Evolutionary conservation across 1,140 invertebrate species (phyloP).

Genomic region (Papilio helenus): DNA sequence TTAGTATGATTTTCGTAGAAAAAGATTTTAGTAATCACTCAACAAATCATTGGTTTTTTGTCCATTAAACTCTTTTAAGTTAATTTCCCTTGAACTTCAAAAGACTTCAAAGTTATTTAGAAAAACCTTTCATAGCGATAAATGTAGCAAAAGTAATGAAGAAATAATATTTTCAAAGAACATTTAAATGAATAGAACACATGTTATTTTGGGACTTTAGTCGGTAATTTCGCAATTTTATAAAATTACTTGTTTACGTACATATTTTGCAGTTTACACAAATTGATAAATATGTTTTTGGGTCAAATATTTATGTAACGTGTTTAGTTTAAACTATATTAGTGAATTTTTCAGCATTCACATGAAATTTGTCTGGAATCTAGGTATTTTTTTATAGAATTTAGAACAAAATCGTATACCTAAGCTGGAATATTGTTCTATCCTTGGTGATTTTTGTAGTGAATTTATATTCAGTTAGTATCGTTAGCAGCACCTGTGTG

Average conservation of each 20-base stretch:
- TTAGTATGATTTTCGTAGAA: not conserved
- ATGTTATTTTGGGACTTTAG: not conserved
- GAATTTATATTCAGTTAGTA: constrained; percentile 24
- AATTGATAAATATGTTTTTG: not conserved
- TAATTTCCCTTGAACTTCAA: not conserved
- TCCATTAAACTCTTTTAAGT: not conserved
- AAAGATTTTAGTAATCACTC: not conserved
- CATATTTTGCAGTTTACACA: not conserved
- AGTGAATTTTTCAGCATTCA: too few relatives aligned
- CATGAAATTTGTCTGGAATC: too few relatives aligned
- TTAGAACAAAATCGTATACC: not conserved
- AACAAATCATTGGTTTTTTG: too few relatives aligned
- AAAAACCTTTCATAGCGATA: not conserved
- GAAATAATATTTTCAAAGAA: constrained; percentile 4
- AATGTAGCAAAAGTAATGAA: not conserved
- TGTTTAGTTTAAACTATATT: too few relatives aligned
- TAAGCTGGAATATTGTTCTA: not conserved
- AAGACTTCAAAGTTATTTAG: not conserved
- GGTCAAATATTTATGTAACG: not conserved
- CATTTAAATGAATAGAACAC: not conserved
- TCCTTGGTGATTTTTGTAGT: constrained; percentile 18
- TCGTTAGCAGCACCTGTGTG: constrained; percentile 3
- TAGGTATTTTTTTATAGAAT: not conserved
- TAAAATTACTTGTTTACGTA: not conserved
- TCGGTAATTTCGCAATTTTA: not conserved